Percentiles rank a stretch among this genome's conserved stretches.
Conservation (phyloP, 2,113 vertebrate species). For the Antigone vipio region DNA sequence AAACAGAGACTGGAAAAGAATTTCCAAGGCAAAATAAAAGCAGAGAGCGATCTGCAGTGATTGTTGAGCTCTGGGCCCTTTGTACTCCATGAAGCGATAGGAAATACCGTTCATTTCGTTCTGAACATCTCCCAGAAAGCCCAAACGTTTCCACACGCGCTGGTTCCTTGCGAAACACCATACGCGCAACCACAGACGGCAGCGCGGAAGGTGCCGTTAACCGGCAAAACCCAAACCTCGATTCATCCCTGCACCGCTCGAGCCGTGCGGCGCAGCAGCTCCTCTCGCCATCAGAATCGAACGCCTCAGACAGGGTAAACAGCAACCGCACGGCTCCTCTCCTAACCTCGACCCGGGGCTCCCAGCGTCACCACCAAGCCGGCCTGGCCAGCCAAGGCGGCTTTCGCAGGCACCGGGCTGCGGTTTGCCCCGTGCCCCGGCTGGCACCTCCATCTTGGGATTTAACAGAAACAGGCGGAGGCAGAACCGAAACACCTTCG, state of each 20-base stretch:
- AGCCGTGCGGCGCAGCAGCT: neutral
- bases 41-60: neutral
- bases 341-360: neutral
- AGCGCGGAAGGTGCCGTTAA: neutral
- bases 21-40: neutral
- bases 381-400: neutral
- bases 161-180: neutral
- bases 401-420: neutral
- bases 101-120: neutral
- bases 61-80: neutral
- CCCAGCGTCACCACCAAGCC: neutral
- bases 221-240: neutral
- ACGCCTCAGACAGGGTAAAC: too few species aligned
- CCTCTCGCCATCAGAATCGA: neutral
- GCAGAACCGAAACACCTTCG: neutral
- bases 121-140: neutral
- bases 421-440: accelerated
- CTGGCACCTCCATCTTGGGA: neutral
- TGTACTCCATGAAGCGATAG: neutral
- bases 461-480: accelerated
- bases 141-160: neutral
- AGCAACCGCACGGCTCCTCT: accelerated
- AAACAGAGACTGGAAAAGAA: neutral
- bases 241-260: too few species aligned
- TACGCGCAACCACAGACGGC: accelerated